Base-by-base conservation (phyloP, 2,888 invertebrate species). In the Chelonus formosanus region DNA sequence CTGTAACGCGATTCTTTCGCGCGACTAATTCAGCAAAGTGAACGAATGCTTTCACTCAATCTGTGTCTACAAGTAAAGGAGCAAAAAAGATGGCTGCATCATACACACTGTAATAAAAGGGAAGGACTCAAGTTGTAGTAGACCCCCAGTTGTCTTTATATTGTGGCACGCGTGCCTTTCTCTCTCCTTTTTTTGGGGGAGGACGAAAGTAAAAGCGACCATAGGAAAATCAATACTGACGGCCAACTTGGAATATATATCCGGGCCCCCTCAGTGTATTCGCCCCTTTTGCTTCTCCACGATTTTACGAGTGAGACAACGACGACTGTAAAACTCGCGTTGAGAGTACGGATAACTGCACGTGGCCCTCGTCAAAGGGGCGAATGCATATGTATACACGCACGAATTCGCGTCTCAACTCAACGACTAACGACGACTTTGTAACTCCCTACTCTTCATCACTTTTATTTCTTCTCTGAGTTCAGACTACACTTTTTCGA, bases 21-120 rank as follows among this genome's bases (percentile, higher is more conserved):
- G 55, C 67, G 60, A 67, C 50, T 68, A 63, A 68, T 70, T 68
- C 63, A 50, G 45, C 64, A 67, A 67, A 70, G 64, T 68, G 68
- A 68, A 45, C 67, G 67, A 67, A 56, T 62, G 55, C 55, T 20
- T 48, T 48, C 48, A 48, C 48, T 48, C 48, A 48, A 44, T 20
- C 20, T 20, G 20, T 20, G 20, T 20, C 20, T 20, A 20, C 20
- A 47, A 54, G 59, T 48, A 59, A 36, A 52, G n/a, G 36, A 20
- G 20, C 20, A 20, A 20, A 20, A 20, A 20, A 20, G 20, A 20
- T 20, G 20, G 20, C 20, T 20, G 20, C 20, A 20, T 20, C 20
- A 20, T 20, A 20, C 20, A 34, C 43, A 48, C 48, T 40, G 31
- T 53, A 45, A 54, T 60, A 65, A n/a, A 35, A 35, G n/a, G 31